Evolutionary conservation across 2,888 invertebrate genomes (phyloP), one percentile per base, ranked within the genome.

Genomic region (Phymatocera aterrima): DNA sequence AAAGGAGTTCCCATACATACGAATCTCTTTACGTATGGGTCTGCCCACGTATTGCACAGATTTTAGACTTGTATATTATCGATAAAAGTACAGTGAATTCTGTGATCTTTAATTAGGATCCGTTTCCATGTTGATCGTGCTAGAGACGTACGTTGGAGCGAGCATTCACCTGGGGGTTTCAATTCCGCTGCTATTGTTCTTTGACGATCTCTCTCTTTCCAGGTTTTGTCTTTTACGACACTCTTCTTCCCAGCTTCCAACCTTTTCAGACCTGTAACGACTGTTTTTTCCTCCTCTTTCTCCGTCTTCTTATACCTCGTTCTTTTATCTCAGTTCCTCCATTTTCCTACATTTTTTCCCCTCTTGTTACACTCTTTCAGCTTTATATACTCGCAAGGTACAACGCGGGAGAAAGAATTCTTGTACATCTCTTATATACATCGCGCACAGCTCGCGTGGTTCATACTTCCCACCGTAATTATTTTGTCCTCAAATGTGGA

Each of bases 221-320:
- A 43, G 68, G 68, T 68, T 68, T 68, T 68, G 68, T 68, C 68
- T 68, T 68, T 68, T 68, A 68, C 68, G 68, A 68, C 68, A 24
- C 68, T 68, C 68, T 21, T 24, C 70, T 79, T 79, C 75, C 51
- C 34, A 40, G 37, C 70, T 43, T 18, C 72, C 65, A 28, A 37
- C 77, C 72, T 77, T 77, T 80, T 43, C 68, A 68, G 68, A 46
- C 46, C 68, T 68, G 31, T 68, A 68, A 68, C 68, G 68, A 68
- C 68, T 28, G 18, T 24, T 46, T 46, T 68, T 68, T 68, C 12
- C 43, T 15, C 54, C 80, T 79, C 43, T 77, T 78, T 46, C 65
- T 64, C 65, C 68, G 77, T 77, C 68, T 79, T 70, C 65, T 79
- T 82, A 81, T 77, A 77, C n/a, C 24, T 28, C 68, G 21, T 40